Conservation (phyloP, 2,888 invertebrate species). For the Tachina lurida region DNA sequence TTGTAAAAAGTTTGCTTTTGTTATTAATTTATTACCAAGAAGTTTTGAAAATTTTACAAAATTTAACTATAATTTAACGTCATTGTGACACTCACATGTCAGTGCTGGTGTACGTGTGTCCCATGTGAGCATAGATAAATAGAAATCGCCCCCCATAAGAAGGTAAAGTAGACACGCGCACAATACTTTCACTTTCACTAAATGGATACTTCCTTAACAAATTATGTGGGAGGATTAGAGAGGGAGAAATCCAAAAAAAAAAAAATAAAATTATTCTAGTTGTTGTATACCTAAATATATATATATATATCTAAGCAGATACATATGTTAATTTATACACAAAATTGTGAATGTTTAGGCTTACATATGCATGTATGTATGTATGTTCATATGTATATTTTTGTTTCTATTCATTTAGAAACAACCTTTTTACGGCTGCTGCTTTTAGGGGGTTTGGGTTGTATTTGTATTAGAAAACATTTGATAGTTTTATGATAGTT, state of each 20-base stretch:
- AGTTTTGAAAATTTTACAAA: too few species aligned
- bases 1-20: too few species aligned
- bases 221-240: neutral
- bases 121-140: neutral
- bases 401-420: neutral
- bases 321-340: neutral
- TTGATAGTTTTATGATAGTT: constrained; percentile 70
- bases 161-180: constrained; percentile 56
- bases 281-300: constrained; percentile 2
- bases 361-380: neutral
- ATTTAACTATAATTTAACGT: too few species aligned
- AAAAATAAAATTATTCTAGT: constrained; percentile 13
- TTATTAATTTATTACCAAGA: too few species aligned
- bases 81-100: neutral
- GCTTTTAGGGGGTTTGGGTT: constrained; percentile 9
- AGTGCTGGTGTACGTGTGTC: neutral
- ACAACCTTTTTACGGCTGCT: neutral
- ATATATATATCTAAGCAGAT: too few species aligned
- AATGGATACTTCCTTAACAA: constrained; percentile 14
- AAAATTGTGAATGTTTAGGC: too few species aligned
- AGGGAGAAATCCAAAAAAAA: neutral
- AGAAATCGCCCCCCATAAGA: neutral
- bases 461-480: constrained; percentile 46
- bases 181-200: constrained; percentile 65
- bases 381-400: neutral